Evolutionary conservation across 2,113 vertebrate species (phyloP).

Genomic region (Xenopus tropicalis): UCB_Xtro_10.0 CM004446.2:50495001-50495500

Average conservation of each 20-base stretch:
- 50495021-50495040: constrained; percentile 64
- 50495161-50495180: constrained; percentile 52
- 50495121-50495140: constrained; percentile 56
- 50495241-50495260: constrained; percentile 59
- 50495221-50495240: constrained; percentile 50
- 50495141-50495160: constrained; percentile 52
- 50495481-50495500: constrained; percentile 32
- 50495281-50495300: constrained; percentile 77
- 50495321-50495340: constrained; percentile 36
- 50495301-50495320: constrained; percentile 56
- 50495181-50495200: constrained; percentile 54
- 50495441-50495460: constrained; percentile 25
- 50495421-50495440: constrained; percentile 33
- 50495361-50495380: constrained; percentile 43
- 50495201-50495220: constrained; percentile 59
- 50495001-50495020: constrained; percentile 15
- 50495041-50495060: constrained; percentile 79
- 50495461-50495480: constrained; percentile 28
- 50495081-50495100: constrained; percentile 69
- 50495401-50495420: constrained; percentile 30
- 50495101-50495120: constrained; percentile 60
- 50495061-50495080: constrained; percentile 89
- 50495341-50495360: constrained; percentile 19
- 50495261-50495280: constrained; percentile 63
- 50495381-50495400: constrained; percentile 47